Percentiles rank a stretch among this genome's conserved stretches.
These are phyloP conservation scores for Andrena bicolor DNA, from an alignment of 2,888 invertebrate species.

Conservation along the genomic window DNA sequence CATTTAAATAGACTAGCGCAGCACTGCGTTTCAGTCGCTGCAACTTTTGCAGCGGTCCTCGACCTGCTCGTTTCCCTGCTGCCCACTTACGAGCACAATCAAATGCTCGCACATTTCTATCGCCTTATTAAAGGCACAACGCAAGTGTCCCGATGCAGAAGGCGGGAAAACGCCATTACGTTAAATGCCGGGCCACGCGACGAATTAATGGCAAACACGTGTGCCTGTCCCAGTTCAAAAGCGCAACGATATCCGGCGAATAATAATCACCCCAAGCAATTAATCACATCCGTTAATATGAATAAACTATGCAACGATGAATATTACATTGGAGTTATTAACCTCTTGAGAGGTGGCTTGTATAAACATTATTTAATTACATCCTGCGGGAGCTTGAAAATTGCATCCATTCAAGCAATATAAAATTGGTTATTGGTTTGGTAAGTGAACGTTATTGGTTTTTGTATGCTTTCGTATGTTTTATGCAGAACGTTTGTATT, in stretches of 20 bases:
- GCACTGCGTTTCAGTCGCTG: too few species aligned
- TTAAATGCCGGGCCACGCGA: background rate
- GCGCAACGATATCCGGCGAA: slow-evolving; percentile 1
- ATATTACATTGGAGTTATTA: slow-evolving; percentile 28
- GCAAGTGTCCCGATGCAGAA: background rate
- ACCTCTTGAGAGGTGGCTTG: slow-evolving; percentile 19
- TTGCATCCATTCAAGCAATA: background rate
- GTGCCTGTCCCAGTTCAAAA: background rate
- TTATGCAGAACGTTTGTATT: too few species aligned
- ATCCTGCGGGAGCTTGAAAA: background rate
- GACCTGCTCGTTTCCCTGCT: too few species aligned
- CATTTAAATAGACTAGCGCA: too few species aligned
- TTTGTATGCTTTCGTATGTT: too few species aligned
- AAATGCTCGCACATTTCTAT: too few species aligned
- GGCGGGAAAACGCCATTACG: background rate
- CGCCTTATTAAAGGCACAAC: too few species aligned
- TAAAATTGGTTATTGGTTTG: background rate
- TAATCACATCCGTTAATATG: slow-evolving; percentile 32
- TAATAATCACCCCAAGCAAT: slow-evolving; percentile 26
- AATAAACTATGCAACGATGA: background rate
- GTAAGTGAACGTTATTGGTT: background rate
- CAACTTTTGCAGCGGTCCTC: too few species aligned
- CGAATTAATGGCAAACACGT: slow-evolving; percentile 8
- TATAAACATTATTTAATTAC: slow-evolving; percentile 20
- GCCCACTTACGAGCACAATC: too few species aligned